Conservation (phyloP, 1,140 invertebrate genomes). For the Trichonephila inaurata region DNA sequence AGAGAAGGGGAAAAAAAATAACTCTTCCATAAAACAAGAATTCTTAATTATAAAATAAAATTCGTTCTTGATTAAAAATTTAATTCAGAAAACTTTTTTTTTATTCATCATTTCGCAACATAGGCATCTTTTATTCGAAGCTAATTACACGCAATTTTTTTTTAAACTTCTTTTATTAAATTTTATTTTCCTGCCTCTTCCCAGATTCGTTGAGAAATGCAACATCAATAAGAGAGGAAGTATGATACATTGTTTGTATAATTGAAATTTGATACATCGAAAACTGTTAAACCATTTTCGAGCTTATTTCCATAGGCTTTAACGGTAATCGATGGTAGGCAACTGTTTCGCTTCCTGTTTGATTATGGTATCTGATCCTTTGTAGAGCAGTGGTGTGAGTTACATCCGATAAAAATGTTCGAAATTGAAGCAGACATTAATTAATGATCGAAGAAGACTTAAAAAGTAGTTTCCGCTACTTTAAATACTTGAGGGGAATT, state of each 20-base stretch:
- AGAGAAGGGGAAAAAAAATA: not conserved
- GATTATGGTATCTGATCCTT: not conserved
- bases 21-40: not conserved
- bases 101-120: not conserved
- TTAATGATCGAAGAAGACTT: constrained; percentile 2
- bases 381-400: not conserved
- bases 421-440: constrained; percentile 9
- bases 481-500: not conserved
- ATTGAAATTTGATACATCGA: constrained; percentile 5
- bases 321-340: not conserved
- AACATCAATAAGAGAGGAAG: not conserved
- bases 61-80: not conserved
- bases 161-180: constrained; percentile 13
- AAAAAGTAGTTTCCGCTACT: not conserved
- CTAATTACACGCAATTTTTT: constrained; percentile 6
- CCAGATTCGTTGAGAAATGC: not conserved
- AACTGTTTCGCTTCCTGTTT: not conserved
- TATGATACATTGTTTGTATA: constrained; percentile 18
- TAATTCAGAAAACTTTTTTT: too few relatives aligned
- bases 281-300: not conserved
- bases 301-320: not conserved
- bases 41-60: constrained; percentile 10
- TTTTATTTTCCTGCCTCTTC: not conserved
- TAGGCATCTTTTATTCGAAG: not conserved
- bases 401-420: not conserved